phyloP scores from a whole-genome alignment of 2,888 invertebrate species.

The Protodeltote pygarga region DNA sequence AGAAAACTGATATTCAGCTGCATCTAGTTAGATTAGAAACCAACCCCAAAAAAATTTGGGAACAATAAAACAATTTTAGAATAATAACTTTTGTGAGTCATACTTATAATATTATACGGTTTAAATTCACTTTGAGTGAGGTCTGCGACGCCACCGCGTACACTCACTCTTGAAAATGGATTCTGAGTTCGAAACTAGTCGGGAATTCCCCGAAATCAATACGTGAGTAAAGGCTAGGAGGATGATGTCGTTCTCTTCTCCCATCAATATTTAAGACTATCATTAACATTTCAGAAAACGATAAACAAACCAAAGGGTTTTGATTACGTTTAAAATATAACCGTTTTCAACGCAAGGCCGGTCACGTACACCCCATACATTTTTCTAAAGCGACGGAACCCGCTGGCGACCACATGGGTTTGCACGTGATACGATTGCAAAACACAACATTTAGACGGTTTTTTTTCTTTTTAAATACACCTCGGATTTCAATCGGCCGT shows the following conservation, averaged over 20 bases:
- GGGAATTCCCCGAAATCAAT: no score
- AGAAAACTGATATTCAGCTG: no score
- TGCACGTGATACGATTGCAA: constrained; percentile 49
- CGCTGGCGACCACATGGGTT: constrained; percentile 47
- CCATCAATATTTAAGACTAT: neutral
- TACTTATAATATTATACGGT: no score
- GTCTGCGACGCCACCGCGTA: no score
- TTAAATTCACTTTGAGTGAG: no score
- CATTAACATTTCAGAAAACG: constrained; percentile 20
- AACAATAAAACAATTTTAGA: no score
- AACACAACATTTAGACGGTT: constrained; percentile 34
- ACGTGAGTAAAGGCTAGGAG: neutral
- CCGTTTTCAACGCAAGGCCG: constrained; percentile 10
- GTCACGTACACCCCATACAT: constrained; percentile 56
- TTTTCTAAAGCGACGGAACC: constrained; percentile 54
- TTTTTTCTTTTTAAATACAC: constrained; percentile 36
- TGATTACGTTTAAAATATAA: constrained; percentile 36
- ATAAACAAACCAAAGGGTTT: constrained; percentile 31
- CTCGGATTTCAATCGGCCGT: constrained; percentile 25
- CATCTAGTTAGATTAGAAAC: no score
- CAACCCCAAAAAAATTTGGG: no score
- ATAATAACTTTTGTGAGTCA: no score
- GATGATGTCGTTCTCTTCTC: neutral
- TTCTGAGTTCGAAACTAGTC: no score
- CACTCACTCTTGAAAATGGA: no score